Conservation (phyloP, 2,797 vertebrate genomes). For the Pelochelys cantorii region DNA sequence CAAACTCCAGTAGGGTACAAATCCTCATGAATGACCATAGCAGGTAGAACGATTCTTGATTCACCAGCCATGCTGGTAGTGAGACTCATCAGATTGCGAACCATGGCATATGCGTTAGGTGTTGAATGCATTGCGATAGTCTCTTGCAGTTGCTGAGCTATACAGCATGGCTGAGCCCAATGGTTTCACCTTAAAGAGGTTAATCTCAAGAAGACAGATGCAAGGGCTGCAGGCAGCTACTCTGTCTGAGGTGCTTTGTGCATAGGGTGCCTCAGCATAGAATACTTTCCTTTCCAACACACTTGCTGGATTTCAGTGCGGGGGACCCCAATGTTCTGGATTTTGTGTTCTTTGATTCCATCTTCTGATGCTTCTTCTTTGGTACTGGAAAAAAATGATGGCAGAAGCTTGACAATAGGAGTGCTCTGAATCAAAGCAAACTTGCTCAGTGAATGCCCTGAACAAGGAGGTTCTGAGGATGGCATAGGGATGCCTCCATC, state of each 20-base stretch:
- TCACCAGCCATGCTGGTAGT: not conserved
- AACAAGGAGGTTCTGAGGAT: not conserved
- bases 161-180: not conserved
- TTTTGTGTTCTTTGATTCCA: not conserved
- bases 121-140: not conserved
- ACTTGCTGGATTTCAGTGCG: not conserved
- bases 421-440: not conserved
- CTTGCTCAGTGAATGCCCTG: not conserved
- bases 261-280: not conserved
- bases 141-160: not conserved
- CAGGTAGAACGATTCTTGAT: not conserved
- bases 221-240: not conserved
- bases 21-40: not conserved
- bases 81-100: not conserved
- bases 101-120: not conserved
- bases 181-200: not conserved
- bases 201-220: not conserved
- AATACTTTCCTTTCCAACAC: not conserved
- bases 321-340: not conserved
- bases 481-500: not conserved
- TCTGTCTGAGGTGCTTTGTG: not conserved
- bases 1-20: not conserved
- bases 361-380: not conserved
- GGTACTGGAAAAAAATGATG: not conserved
- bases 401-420: not conserved